phyloP scores from a whole-genome alignment of 2,888 invertebrate genomes.

The Microplitis manilae region DNA sequence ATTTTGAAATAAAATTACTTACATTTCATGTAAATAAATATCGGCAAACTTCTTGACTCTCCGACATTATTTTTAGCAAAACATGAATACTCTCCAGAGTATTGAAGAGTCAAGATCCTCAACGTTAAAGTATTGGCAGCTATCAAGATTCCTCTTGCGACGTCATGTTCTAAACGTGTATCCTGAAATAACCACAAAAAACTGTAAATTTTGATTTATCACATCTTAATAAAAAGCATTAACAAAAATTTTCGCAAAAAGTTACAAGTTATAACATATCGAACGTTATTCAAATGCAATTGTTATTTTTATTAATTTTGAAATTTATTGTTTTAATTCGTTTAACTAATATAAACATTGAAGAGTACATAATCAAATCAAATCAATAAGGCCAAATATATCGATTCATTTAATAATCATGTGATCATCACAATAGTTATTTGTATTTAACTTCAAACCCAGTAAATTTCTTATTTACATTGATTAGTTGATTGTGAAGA shows the following conservation, averaged over 20 bases:
- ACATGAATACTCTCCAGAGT: constrained; percentile 86
- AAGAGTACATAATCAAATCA: background rate
- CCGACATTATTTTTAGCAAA: constrained; percentile 87
- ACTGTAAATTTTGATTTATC: background rate
- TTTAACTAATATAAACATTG: background rate
- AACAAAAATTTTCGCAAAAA: background rate
- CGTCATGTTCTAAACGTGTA: constrained; percentile 78
- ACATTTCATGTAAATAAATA: constrained; percentile 85
- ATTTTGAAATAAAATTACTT: constrained; percentile 71
- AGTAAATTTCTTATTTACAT: background rate
- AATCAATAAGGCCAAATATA: background rate
- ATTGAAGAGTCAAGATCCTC: constrained; percentile 79
- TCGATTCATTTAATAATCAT: background rate
- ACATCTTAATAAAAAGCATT: background rate
- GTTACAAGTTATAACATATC: background rate
- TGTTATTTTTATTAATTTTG: background rate
- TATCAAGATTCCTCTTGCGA: constrained; percentile 78
- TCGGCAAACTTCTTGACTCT: constrained; percentile 83
- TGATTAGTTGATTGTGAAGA: background rate
- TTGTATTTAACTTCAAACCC: background rate
- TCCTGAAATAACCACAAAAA: constrained; percentile 73
- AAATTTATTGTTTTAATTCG: background rate
- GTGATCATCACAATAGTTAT: background rate
- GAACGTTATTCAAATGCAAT: background rate
- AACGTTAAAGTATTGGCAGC: constrained; percentile 80